Percentiles rank a stretch among this genome's conserved stretches.
These are phyloP conservation scores for Tyto alba DNA, from an alignment of 2,113 vertebrate species.

Conservation along the genomic window DNA sequence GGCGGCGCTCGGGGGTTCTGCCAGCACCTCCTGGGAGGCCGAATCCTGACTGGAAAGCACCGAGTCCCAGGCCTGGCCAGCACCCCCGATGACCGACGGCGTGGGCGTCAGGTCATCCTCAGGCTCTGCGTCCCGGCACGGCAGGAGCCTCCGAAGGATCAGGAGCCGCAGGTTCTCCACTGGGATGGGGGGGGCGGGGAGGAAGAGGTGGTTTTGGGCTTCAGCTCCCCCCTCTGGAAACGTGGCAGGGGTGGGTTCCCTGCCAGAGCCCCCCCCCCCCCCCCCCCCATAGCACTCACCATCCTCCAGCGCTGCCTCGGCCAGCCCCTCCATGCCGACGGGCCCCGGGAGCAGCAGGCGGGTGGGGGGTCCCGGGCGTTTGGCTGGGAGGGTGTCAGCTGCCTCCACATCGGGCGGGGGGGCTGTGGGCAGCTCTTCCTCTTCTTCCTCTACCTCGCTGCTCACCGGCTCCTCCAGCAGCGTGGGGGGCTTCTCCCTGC, in stretches of 20 bases:
- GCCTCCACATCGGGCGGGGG: background rate
- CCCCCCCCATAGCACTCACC: slow-evolving; percentile 55
- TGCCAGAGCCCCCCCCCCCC: background rate
- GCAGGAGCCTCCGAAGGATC: slow-evolving; percentile 52
- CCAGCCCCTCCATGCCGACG: slow-evolving; percentile 4
- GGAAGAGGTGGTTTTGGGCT: background rate
- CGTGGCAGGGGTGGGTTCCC: background rate
- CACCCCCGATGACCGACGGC: slow-evolving; percentile 14
- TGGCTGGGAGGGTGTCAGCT: background rate
- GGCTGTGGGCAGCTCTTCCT: background rate
- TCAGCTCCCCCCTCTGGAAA: too few relatives aligned
- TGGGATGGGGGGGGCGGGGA: background rate
- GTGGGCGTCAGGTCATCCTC: slow-evolving; percentile 69
- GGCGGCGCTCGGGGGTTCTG: accelerated
- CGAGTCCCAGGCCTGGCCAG: slow-evolving; percentile 15
- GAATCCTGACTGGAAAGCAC: background rate
- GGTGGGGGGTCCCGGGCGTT: background rate
- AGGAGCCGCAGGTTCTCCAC: slow-evolving; percentile 72
- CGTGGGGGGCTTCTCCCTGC: background rate
- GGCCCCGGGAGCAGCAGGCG: background rate
- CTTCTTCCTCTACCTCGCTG: background rate
- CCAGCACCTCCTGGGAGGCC: background rate
- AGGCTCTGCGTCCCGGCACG: background rate
- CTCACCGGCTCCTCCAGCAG: background rate
- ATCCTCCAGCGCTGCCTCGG: slow-evolving; percentile 69